These are phyloP conservation scores for Channallabes apus DNA, from an alignment of 2,797 vertebrate genomes.

Conservation along the genomic window DNA sequence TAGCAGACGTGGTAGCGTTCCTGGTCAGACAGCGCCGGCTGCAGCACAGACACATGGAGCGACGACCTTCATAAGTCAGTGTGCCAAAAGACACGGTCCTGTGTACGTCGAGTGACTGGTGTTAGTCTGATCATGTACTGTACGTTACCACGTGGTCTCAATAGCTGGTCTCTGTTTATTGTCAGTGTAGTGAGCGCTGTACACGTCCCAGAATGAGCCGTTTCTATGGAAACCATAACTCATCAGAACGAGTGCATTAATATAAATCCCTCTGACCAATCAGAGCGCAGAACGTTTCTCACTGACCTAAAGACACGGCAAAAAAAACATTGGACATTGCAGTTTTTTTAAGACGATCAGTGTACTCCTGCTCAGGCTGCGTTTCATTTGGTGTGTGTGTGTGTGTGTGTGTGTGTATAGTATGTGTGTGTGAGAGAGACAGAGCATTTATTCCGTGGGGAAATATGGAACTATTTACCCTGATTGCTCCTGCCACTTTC, in stretches of 20 bases:
- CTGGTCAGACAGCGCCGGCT: too few relatives aligned
- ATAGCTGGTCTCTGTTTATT: too few relatives aligned
- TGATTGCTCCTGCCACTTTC: slow-evolving; percentile 47
- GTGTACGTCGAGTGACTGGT: too few relatives aligned
- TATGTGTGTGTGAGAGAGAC: slow-evolving; percentile 2
- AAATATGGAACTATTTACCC: slow-evolving; percentile 43
- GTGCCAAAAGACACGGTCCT: too few relatives aligned
- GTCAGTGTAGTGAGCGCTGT: too few relatives aligned
- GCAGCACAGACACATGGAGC: too few relatives aligned
- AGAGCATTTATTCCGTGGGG: slow-evolving; percentile 50
- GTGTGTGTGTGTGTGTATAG: slow-evolving; percentile 6
- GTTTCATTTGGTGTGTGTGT: not conserved
- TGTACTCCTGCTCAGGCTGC: too few relatives aligned
- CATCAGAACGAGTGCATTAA: not conserved
- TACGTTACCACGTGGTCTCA: too few relatives aligned
- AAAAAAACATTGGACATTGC: not conserved
- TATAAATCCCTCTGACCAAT: not conserved
- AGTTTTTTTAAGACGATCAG: not conserved
- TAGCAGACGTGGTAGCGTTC: too few relatives aligned
- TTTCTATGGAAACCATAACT: not conserved
- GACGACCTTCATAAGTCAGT: too few relatives aligned
- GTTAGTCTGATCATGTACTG: too few relatives aligned
- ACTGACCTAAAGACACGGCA: not conserved
- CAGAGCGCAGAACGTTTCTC: not conserved
- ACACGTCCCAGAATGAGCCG: not conserved